Evolutionary conservation across 2,888 invertebrate genomes (phyloP).

Genomic region (Ramazzottius varieornatus): DNA sequence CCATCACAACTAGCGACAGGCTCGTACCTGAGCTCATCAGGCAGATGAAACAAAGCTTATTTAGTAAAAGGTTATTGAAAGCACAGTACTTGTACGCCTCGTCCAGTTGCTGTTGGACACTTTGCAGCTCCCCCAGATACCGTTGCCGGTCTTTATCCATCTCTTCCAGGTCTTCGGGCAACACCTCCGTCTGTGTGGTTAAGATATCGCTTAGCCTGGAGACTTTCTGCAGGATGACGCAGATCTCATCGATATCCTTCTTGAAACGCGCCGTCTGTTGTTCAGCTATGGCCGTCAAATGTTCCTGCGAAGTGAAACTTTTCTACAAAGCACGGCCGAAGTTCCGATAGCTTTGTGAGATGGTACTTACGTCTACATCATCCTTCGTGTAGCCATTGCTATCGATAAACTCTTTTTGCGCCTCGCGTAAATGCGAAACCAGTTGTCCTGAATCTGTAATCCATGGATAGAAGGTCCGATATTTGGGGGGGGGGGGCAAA

Average conservation of each 20-base stretch:
- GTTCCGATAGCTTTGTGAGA: too few relatives aligned
- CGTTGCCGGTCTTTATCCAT: not conserved
- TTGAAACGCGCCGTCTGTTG: not conserved
- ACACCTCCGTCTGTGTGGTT: not conserved
- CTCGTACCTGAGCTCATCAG: too few relatives aligned
- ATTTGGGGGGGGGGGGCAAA: too few relatives aligned
- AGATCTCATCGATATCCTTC: not conserved
- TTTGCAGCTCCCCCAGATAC: not conserved
- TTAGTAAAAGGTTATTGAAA: too few relatives aligned
- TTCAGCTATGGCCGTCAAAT: not conserved
- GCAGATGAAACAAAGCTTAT: too few relatives aligned
- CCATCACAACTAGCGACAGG: too few relatives aligned
- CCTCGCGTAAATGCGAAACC: not conserved
- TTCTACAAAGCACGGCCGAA: not conserved
- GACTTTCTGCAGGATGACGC: not conserved
- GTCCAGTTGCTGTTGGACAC: not conserved
- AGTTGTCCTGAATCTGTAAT: not conserved
- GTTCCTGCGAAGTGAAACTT: not conserved
- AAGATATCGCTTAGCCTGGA: not conserved
- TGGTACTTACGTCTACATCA: not conserved
- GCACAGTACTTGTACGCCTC: not conserved
- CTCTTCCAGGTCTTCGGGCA: constrained; percentile 1
- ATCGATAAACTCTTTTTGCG: not conserved
- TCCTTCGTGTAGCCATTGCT: not conserved
- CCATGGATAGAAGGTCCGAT: not conserved